Conservation (phyloP, 2,797 vertebrate species). For the Zalophus californianus region DNA sequence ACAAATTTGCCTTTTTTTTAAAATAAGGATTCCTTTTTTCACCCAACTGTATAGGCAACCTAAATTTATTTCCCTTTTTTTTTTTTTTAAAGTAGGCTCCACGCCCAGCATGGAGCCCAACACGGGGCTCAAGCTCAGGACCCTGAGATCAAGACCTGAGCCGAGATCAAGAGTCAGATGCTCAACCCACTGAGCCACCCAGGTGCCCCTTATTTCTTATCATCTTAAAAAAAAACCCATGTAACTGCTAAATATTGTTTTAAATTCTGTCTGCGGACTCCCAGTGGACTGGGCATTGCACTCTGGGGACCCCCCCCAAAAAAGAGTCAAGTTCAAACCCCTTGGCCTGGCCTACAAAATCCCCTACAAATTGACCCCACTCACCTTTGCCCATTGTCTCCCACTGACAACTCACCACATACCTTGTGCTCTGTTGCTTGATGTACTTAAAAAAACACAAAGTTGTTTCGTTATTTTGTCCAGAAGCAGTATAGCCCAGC, state of each 20-base stretch:
- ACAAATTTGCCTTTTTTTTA: constrained; percentile 6
- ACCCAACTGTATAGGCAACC: neutral
- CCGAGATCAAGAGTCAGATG: neutral
- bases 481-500: neutral
- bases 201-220: neutral
- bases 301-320: neutral
- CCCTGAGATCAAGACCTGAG: neutral
- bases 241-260: neutral
- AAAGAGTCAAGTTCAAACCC: neutral
- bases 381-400: neutral
- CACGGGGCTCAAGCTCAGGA: neutral
- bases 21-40: constrained; percentile 3
- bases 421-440: neutral
- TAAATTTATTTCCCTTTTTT: neutral
- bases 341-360: neutral
- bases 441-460: neutral
- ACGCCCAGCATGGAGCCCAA: neutral
- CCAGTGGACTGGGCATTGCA: neutral
- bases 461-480: neutral
- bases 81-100: neutral
- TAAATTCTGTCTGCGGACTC: neutral
- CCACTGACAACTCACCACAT: neutral
- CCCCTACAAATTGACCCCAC: rapidly evolving
- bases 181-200: neutral
- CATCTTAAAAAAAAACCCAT: neutral